Percentiles rank a stretch among this genome's conserved stretches.
Conservation (phyloP, 2,797 vertebrate genomes). For the Glossophaga mutica region DNA sequence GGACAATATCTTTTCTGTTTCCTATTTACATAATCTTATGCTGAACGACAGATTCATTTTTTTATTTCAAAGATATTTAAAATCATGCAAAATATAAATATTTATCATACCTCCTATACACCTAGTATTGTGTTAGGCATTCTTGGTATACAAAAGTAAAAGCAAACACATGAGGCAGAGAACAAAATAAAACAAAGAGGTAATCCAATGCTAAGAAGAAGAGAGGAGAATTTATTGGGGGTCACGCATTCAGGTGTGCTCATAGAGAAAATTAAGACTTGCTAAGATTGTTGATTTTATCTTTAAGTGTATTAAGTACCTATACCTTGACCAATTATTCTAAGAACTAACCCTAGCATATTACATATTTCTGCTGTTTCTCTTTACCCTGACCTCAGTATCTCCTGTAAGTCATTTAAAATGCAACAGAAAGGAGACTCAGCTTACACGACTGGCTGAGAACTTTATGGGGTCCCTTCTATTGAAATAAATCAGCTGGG, state of each 20-base stretch:
- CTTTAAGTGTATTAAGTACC: constrained; percentile 9
- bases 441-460: not conserved
- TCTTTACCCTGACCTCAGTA: not conserved
- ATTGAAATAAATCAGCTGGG: not conserved
- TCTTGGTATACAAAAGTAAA: not conserved
- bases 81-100: not conserved
- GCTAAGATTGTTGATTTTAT: not conserved
- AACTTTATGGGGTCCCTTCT: constrained; percentile 40
- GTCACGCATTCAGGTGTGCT: not conserved
- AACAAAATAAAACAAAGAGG: not conserved
- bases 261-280: not conserved
- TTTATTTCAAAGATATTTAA: constrained; percentile 34
- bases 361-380: not conserved
- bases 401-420: not conserved
- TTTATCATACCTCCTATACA: not conserved
- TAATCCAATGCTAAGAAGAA: not conserved
- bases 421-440: not conserved
- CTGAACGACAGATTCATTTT: not conserved
- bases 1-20: not conserved
- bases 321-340: not conserved
- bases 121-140: not conserved
- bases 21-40: not conserved
- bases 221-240: not conserved
- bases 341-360: not conserved
- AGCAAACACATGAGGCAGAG: not conserved